Evolutionary conservation across 2,797 vertebrate species (phyloP).

Genomic region (Threskiornis aethiopicus): DNA sequence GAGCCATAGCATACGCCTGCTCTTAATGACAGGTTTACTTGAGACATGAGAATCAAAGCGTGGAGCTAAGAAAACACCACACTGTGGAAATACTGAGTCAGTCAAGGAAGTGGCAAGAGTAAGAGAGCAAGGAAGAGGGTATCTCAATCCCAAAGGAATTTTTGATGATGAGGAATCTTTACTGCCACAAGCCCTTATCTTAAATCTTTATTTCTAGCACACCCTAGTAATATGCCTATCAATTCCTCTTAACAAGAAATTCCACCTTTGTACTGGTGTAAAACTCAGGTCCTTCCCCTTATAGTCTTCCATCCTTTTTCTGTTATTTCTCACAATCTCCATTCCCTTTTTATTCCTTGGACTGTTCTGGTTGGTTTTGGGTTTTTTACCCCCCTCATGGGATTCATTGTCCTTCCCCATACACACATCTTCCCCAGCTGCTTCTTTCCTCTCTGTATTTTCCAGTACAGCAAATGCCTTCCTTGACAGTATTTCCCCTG

Average conservation of each 20-base stretch:
- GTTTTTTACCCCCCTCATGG: too few species aligned
- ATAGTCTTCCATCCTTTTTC: not conserved
- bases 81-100: not conserved
- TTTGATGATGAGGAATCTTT: not conserved
- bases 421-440: not conserved
- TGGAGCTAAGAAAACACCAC: not conserved
- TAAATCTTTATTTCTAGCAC: not conserved
- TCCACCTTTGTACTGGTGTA: not conserved
- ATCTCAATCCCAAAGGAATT: not conserved
- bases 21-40: not conserved
- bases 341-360: not conserved
- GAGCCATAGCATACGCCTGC: not conserved
- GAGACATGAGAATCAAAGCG: not conserved
- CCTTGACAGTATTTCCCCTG: not conserved
- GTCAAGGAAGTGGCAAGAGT: not conserved
- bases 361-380: not conserved
- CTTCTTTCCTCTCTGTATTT: not conserved
- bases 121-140: not conserved
- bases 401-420: not conserved
- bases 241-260: not conserved
- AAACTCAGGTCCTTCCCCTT: not conserved
- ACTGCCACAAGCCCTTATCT: not conserved
- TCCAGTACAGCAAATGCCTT: not conserved
- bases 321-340: not conserved
- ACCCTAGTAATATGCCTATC: not conserved